Evolutionary conservation across 2,113 vertebrate genomes (phyloP).

Genomic region (Rhinichthys klamathensis): DNA sequence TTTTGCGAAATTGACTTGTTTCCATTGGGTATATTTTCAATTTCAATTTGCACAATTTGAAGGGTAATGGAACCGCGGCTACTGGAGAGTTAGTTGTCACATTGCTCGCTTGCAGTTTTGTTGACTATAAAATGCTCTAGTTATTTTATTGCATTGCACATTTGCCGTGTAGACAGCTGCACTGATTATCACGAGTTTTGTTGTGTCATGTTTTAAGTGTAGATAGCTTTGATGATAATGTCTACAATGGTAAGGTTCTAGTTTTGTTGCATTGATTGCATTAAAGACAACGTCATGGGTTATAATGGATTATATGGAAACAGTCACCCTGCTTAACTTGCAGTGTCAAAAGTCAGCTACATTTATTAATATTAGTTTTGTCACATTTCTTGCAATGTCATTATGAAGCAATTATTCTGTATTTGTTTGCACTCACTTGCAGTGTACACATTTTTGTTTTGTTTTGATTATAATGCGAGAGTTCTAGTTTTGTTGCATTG

Average conservation of each 20-base stretch:
- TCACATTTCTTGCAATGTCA: neutral
- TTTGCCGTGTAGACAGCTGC: neutral
- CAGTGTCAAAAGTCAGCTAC: neutral
- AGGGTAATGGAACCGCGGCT: too few relatives aligned
- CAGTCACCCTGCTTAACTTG: neutral
- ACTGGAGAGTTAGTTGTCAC: neutral
- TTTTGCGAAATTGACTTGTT: too few relatives aligned
- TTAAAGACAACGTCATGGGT: neutral
- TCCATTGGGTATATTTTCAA: too few relatives aligned
- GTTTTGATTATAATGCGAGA: too few relatives aligned
- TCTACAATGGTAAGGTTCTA: neutral
- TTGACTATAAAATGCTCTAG: neutral
- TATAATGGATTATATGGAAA: too few relatives aligned
- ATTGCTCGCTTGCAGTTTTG: neutral
- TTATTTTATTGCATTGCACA: neutral
- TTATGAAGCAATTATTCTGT: too few relatives aligned
- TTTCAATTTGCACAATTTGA: too few relatives aligned
- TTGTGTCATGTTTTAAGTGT: neutral
- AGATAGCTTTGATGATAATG: neutral
- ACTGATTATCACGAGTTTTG: neutral
- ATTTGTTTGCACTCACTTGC: too few relatives aligned
- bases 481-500: too few relatives aligned
- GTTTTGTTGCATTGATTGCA: neutral
- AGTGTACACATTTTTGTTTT: too few relatives aligned
- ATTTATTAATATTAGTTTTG: neutral